A percentile compares a stretch with the other conserved stretches of the same genome.
These are phyloP conservation scores for Halocynthia roretzi DNA, from an alignment of 23 tunicate genomes.

Conservation along the genomic window DNA sequence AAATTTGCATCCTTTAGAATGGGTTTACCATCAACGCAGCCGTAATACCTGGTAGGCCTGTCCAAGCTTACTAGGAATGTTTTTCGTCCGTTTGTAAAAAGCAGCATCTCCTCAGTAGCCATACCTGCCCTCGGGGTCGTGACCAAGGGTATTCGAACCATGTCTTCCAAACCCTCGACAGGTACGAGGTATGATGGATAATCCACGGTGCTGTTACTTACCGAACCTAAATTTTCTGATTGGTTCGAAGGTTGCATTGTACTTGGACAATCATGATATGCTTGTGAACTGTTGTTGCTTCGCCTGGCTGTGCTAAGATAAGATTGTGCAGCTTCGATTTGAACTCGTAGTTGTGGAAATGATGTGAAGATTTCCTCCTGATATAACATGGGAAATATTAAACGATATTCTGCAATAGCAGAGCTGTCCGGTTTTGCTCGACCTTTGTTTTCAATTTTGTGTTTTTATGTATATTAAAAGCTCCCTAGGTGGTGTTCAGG, in stretches of 20 bases:
- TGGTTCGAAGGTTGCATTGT: not conserved
- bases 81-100: constrained; percentile 69
- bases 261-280: not conserved
- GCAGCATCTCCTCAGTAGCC: constrained; percentile 37
- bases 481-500: too few relatives aligned
- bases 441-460: too few relatives aligned
- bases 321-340: constrained; percentile 34
- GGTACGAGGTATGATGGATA: constrained; percentile 6
- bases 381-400: not conserved
- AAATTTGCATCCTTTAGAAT: not conserved
- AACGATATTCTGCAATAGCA: not conserved
- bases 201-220: not conserved
- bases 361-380: constrained; percentile 46
- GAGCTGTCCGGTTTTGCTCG: too few relatives aligned
- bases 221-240: not conserved
- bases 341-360: constrained; percentile 23
- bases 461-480: too few relatives aligned
- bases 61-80: constrained; percentile 28
- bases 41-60: not conserved
- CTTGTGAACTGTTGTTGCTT: not conserved
- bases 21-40: constrained; percentile 4
- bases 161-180: constrained; percentile 10
- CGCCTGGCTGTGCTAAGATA: constrained; percentile 7
- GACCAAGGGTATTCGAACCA: constrained; percentile 51
- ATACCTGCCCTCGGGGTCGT: constrained; percentile 56